Conservation (phyloP, 1,140 invertebrate genomes). For the Elymnias hypermnestra region DNA sequence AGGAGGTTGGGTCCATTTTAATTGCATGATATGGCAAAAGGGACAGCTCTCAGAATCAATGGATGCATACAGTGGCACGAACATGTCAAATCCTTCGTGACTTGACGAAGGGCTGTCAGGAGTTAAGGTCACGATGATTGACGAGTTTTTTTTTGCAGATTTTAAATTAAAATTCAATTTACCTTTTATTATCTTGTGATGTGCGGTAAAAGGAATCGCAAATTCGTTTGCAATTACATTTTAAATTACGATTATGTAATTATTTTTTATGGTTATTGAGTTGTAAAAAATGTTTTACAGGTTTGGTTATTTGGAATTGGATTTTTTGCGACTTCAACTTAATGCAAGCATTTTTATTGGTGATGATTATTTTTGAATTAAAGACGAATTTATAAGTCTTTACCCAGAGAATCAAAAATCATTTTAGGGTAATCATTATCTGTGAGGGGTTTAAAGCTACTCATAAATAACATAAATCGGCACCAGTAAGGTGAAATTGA, state of each 20-base stretch:
- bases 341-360: too few relatives aligned
- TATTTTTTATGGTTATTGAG: too few relatives aligned
- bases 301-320: too few relatives aligned
- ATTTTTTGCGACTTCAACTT: too few relatives aligned
- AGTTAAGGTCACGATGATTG: constrained; percentile 26
- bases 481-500: too few relatives aligned
- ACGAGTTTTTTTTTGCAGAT: constrained; percentile 17
- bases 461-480: too few relatives aligned
- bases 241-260: neutral
- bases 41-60: constrained; percentile 16
- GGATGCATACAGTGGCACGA: constrained; percentile 36
- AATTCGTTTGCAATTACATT: constrained; percentile 3
- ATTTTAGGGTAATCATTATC: too few relatives aligned
- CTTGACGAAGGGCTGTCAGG: constrained; percentile 30
- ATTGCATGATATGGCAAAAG: constrained; percentile 62
- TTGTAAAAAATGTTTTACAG: too few relatives aligned
- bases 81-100: constrained; percentile 47
- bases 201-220: constrained; percentile 1
- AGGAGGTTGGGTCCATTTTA: constrained; percentile 40
- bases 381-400: too few relatives aligned
- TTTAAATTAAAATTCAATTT: constrained; percentile 15
- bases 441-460: too few relatives aligned
- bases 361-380: too few relatives aligned
- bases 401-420: too few relatives aligned
- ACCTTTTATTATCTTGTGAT: neutral